Base-by-base conservation (phyloP, 2,888 invertebrate species). In the Eurytoma adleriae region DNA sequence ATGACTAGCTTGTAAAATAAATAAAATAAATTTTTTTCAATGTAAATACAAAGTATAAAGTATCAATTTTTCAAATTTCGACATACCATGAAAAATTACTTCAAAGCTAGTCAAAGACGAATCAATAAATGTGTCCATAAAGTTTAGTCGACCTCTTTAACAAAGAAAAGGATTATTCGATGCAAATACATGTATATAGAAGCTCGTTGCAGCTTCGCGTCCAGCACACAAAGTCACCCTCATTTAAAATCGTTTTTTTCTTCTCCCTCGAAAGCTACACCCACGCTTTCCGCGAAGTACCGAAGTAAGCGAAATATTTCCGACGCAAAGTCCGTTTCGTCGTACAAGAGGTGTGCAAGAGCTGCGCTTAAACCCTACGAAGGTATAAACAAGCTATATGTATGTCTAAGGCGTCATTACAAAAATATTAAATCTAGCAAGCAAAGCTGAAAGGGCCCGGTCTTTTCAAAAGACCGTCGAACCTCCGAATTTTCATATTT, bases 381-480 rank as follows among this genome's bases (percentile, higher is more conserved):
- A 88, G 87, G 86, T 90, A 88, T 84, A 87, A 89, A 89, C 85
- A 86, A 88, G 82, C 87, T 89, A 88, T 84, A 82, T 83, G 87
- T 88, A 88, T 61, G 56, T 72, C 74, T 79, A 82, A 80, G 86
- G 90, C 90, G 85, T 89, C 86, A 87, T 90, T 90, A 90, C 90
- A 90, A 90, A 90, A 90, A 90, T 90, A 90, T 90, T 90, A 90
- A 90, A 90, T 89, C 90, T 90, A 90, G 87, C 87, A 90, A 90
- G 90, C 90, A 84, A 89, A 89, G 89, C 88, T 89, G 88, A 75
- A 74, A 64, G 67, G 68, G 56, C 56, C 30, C 64, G 61, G 50
- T 81, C 85, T 79, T 78, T 82, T 81, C 78, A 79, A 81, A 83
- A 84, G 79, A 56, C 24, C 64, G 48, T 52, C 72, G 30, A 80